Percentiles rank a stretch among this genome's conserved stretches.
Evolutionary conservation across 2,113 vertebrate species (phyloP).

Genomic region (Muscicapa adusta): DNA sequence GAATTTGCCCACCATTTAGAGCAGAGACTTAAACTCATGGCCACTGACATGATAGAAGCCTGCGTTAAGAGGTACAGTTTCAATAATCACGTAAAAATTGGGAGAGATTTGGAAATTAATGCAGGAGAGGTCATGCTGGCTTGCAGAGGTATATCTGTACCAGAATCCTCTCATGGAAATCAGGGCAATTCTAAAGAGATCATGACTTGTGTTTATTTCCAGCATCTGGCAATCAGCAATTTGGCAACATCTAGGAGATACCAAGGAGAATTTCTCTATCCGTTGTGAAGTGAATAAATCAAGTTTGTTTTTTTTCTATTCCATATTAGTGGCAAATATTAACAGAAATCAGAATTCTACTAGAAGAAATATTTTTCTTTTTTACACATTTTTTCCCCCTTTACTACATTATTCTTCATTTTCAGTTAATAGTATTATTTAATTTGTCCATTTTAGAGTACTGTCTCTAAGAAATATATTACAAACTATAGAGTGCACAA

Average conservation of each 20-base stretch:
- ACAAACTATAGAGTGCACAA: not conserved
- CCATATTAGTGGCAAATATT: not conserved
- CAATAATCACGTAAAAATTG: not conserved
- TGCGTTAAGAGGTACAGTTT: constrained; percentile 90
- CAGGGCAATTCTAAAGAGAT: not conserved
- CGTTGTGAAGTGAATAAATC: not conserved
- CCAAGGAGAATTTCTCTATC: not conserved
- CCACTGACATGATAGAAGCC: constrained; percentile 98
- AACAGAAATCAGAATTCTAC: not conserved
- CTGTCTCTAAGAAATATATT: not conserved
- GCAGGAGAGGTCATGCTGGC: not conserved
- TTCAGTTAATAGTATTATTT: not conserved
- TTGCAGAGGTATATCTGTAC: not conserved
- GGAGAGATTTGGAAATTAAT: not conserved
- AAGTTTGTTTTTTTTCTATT: not conserved
- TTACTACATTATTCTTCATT: not conserved
- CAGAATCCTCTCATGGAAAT: not conserved
- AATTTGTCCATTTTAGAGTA: not conserved
- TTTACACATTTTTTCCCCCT: not conserved
- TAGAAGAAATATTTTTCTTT: not conserved
- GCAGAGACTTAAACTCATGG: constrained; percentile 97
- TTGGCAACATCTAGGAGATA: not conserved
- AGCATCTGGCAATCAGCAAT: not conserved
- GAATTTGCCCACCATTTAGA: constrained; percentile 96
- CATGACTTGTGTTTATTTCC: not conserved